phyloP scores from a whole-genome alignment of 2,113 vertebrate genomes.

The Lepus timidus region DNA sequence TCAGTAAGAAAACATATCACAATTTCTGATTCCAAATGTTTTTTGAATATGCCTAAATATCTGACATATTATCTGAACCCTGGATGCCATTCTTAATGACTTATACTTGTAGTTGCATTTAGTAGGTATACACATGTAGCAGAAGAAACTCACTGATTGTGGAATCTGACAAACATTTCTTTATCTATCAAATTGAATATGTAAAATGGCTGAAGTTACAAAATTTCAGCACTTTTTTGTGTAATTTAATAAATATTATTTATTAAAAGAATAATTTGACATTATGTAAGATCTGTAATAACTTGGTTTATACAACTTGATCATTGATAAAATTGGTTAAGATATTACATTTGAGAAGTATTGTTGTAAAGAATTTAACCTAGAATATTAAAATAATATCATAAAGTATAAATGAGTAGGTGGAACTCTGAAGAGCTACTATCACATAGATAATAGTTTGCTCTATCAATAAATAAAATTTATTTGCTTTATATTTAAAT shows the following conservation, averaged over 20 bases:
- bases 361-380: not conserved
- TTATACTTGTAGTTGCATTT: not conserved
- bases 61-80: not conserved
- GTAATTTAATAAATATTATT: not conserved
- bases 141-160: not conserved
- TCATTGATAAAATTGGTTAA: not conserved
- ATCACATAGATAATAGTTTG: not conserved
- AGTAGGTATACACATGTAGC: not conserved
- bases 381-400: not conserved
- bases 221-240: not conserved
- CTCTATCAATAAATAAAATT: too few species aligned
- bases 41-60: not conserved
- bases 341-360: not conserved
- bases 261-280: constrained; percentile 11
- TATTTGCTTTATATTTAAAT: not conserved
- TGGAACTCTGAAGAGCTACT: not conserved
- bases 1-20: not conserved
- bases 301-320: not conserved
- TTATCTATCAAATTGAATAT: not conserved
- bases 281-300: not conserved
- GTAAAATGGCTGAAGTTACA: not conserved
- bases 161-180: not conserved
- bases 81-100: not conserved
- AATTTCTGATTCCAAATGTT: not conserved
- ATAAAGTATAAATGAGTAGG: not conserved